phyloP scores from a whole-genome alignment of 2,797 vertebrate species.

The Phyllotis vaccarum region DNA sequence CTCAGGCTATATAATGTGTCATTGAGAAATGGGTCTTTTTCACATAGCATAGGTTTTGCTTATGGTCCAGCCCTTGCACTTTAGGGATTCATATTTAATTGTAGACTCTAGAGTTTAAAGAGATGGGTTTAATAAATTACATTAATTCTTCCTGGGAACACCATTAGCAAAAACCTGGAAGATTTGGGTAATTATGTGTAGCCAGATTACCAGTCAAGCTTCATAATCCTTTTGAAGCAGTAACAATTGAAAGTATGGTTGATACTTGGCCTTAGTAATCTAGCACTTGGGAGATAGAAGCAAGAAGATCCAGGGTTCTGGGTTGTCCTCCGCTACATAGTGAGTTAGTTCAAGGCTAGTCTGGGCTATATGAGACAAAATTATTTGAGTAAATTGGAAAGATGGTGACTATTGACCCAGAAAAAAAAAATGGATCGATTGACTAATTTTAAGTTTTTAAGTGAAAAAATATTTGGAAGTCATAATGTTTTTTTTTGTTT shows the following conservation, averaged over 20 bases:
- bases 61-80: background rate
- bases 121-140: background rate
- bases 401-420: background rate
- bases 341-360: background rate
- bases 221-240: background rate
- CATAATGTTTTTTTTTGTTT: background rate
- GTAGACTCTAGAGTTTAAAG: constrained; percentile 36
- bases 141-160: background rate
- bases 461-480: background rate
- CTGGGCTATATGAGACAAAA: background rate
- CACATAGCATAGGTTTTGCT: background rate
- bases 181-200: background rate
- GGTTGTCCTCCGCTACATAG: background rate
- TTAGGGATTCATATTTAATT: constrained; percentile 37
- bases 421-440: constrained; percentile 39
- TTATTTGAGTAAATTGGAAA: constrained; percentile 38
- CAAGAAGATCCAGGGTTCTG: background rate
- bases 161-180: background rate
- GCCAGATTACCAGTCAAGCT: background rate
- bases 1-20: background rate
- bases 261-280: background rate
- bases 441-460: constrained; percentile 53
- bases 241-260: background rate
- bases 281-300: background rate
- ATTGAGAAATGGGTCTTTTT: constrained; percentile 20